Percentiles rank a stretch among this genome's conserved stretches.
phyloP scores from a whole-genome alignment of 2,113 vertebrate genomes.

The Indri indri region DNA sequence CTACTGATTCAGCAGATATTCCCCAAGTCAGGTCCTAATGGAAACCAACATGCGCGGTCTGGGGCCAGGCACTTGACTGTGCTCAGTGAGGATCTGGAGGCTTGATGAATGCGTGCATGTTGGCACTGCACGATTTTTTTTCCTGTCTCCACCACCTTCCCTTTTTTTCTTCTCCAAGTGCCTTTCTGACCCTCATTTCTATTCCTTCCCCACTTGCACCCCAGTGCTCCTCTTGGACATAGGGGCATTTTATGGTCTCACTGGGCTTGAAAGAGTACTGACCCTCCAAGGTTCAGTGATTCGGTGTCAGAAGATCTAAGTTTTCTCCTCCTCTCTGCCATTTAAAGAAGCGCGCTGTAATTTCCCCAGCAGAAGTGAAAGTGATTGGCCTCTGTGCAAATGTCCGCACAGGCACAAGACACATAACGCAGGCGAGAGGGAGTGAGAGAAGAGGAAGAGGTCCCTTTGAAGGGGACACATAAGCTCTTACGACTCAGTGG shows the following conservation, averaged over 20 bases:
- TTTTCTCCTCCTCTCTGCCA: background rate
- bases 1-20: conserved; percentile 26
- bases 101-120: background rate
- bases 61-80: background rate
- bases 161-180: background rate
- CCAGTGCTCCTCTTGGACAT: background rate
- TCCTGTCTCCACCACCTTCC: background rate
- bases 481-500: background rate
- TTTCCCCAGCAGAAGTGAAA: conserved; percentile 77
- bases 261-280: background rate
- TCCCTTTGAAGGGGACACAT: background rate
- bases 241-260: background rate
- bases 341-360: conserved; percentile 38
- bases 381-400: background rate
- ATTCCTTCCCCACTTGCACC: background rate
- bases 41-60: background rate
- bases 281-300: background rate
- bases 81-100: background rate
- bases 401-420: background rate
- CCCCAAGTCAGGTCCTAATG: background rate
- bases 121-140: too few relatives aligned
- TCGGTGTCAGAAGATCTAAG: background rate
- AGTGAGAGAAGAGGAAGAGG: background rate
- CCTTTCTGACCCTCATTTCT: background rate
- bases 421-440: background rate